These are phyloP conservation scores for Drosophila pandora DNA, from an alignment of 1,140 invertebrate genomes.

Conservation along the genomic window DNA sequence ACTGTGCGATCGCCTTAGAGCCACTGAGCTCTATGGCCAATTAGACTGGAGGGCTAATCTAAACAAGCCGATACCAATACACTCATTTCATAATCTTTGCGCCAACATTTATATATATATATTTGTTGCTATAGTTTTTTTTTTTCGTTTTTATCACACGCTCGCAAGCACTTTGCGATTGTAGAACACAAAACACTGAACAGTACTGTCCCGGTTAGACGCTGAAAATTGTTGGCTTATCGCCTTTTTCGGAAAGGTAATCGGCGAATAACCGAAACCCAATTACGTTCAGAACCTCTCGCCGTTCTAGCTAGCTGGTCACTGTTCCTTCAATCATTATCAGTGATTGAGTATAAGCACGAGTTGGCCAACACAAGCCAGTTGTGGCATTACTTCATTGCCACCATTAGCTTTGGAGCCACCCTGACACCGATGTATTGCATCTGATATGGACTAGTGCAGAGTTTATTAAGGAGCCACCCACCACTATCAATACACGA, in stretches of 20 bases:
- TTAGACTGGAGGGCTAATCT: constrained; percentile 70
- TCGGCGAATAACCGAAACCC: constrained; percentile 42
- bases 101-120: constrained; percentile 21
- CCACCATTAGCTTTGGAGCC: constrained; percentile 13
- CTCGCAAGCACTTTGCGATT: constrained; percentile 68
- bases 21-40: constrained; percentile 61
- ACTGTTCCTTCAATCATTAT: constrained; percentile 45
- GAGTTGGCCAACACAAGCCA: constrained; percentile 41
- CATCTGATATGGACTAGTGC: constrained; percentile 28
- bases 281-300: constrained; percentile 43
- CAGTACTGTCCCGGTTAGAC: constrained; percentile 14
- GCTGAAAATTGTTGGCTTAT: constrained; percentile 53
- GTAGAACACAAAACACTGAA: constrained; percentile 22
- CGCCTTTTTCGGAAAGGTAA: constrained; percentile 32
- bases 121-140: neutral
- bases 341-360: constrained; percentile 74
- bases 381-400: constrained; percentile 36
- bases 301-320: constrained; percentile 1
- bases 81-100: constrained; percentile 56
- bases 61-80: constrained; percentile 36
- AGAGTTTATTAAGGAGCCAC: constrained; percentile 17
- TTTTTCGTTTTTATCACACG: constrained; percentile 52
- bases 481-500: neutral
- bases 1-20: constrained; percentile 66
- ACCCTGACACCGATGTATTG: constrained; percentile 3